Percentiles rank a stretch among this genome's conserved stretches.
phyloP scores from a whole-genome alignment of 2,888 invertebrate species.

The Ptilodon capucinus region DNA sequence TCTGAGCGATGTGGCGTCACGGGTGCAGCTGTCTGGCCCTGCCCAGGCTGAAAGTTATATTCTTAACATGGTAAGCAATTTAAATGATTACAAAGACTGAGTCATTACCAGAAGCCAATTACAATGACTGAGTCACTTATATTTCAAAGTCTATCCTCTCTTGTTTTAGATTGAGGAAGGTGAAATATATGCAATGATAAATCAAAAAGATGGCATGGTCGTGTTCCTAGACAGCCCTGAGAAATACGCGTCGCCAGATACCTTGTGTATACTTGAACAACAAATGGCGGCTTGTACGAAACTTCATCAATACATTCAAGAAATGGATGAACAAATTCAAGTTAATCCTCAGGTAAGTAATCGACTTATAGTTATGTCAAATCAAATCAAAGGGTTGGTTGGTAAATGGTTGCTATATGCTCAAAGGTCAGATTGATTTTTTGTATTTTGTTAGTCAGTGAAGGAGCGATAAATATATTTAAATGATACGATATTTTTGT shows the following conservation, averaged over 20 bases:
- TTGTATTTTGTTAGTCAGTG: neutral
- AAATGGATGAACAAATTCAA: slow-evolving; percentile 97
- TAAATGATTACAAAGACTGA: neutral
- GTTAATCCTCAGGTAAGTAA: slow-evolving; percentile 89
- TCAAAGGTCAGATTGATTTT: neutral
- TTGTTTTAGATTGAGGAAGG: slow-evolving; percentile 93
- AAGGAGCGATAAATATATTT: no score
- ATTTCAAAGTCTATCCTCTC: neutral
- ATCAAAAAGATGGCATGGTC: slow-evolving; percentile 99
- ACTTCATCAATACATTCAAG: slow-evolving; percentile 92
- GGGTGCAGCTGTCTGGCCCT: slow-evolving; percentile 93
- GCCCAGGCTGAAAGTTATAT: slow-evolving; percentile 96
- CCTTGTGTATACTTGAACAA: slow-evolving; percentile 92
- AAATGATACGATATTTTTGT: slow-evolving; percentile 15
- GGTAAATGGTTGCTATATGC: no score
- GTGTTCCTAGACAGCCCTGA: slow-evolving; percentile 97
- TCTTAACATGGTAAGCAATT: slow-evolving; percentile 93
- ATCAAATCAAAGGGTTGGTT: no score
- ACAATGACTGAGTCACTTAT: no score
- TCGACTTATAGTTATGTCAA: no score
- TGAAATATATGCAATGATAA: slow-evolving; percentile 98
- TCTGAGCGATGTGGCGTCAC: slow-evolving; percentile 92
- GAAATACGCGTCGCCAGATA: slow-evolving; percentile 95
- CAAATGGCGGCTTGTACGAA: slow-evolving; percentile 93
- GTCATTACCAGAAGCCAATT: no score